A percentile compares a stretch with the other conserved stretches of the same genome.
Evolutionary conservation across 2,797 vertebrate species (phyloP).

Genomic region (Pangasius mekongensis): DNA sequence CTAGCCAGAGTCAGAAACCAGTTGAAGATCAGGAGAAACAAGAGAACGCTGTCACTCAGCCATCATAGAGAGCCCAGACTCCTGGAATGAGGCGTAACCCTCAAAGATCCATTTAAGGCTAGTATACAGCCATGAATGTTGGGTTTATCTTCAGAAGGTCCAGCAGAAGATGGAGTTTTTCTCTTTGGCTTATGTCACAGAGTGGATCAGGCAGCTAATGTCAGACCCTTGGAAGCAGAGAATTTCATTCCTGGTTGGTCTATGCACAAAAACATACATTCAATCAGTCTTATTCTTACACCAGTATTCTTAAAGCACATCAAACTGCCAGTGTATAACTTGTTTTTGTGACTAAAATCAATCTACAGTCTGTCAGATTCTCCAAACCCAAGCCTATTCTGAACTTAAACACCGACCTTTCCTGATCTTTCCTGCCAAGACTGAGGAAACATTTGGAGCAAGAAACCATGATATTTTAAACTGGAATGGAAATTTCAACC

Average conservation of each 20-base stretch:
- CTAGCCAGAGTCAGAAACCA: constrained; percentile 81
- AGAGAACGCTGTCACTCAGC: constrained; percentile 44
- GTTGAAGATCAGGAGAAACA: constrained; percentile 74
- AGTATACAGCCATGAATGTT: neutral
- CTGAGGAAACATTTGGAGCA: neutral
- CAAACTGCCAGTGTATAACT: neutral
- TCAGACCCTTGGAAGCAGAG: neutral
- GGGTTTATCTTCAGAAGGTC: neutral
- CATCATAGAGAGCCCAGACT: constrained; percentile 58
- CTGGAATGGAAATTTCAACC: neutral
- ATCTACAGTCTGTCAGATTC: neutral
- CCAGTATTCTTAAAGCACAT: neutral
- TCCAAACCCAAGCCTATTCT: neutral
- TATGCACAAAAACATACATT: neutral
- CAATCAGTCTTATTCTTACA: neutral
- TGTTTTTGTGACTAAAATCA: neutral
- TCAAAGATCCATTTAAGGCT: neutral
- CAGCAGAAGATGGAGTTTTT: neutral
- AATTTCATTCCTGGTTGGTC: neutral
- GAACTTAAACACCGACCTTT: neutral
- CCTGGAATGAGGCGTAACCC: constrained; percentile 42
- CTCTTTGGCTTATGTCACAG: neutral
- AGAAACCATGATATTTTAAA: neutral
- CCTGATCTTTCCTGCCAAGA: neutral
- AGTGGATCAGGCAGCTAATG: neutral